A percentile compares a stretch with the other conserved stretches of the same genome.
Evolutionary conservation across 2,888 invertebrate species (phyloP).

Genomic region (Drosophila barbarae): DNA sequence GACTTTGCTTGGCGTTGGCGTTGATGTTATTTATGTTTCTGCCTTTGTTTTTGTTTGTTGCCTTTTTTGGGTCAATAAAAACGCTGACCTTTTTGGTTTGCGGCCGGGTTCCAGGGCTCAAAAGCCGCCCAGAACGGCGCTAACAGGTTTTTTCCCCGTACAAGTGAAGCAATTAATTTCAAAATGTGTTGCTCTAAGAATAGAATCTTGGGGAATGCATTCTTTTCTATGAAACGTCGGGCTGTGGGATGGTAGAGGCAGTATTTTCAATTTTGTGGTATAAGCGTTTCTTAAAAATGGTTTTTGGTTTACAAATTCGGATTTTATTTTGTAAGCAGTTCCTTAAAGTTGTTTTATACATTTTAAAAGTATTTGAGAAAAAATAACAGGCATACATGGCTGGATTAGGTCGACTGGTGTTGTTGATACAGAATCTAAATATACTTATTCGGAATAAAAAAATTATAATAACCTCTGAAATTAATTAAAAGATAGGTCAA

Average conservation of each 20-base stretch:
- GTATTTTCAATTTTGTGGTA: neutral
- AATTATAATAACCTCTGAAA: neutral
- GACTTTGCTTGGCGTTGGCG: constrained; percentile 26
- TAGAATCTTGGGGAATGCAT: constrained; percentile 8
- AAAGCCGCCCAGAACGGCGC: constrained; percentile 36
- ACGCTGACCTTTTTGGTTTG: constrained; percentile 55
- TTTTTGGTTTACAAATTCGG: fast-evolving
- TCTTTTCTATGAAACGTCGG: neutral
- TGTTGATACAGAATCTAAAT: neutral
- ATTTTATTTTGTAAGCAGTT: neutral
- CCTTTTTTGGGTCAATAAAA: constrained; percentile 52
- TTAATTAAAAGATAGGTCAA: neutral
- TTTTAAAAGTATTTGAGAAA: neutral
- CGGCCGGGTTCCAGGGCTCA: constrained; percentile 34
- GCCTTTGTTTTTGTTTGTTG: constrained; percentile 16
- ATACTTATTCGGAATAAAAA: neutral
- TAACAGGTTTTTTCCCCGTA: constrained; percentile 42
- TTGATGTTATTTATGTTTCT: constrained; percentile 15
- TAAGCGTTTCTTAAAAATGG: no score
- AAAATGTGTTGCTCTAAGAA: constrained; percentile 29
- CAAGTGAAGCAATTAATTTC: constrained; percentile 46
- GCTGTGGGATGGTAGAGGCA: neutral
- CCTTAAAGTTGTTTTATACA: neutral
- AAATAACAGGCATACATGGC: neutral
- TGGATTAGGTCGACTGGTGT: neutral